Base-by-base conservation (phyloP, 2,888 invertebrate species). In the Coenonympha arcania region DNA sequence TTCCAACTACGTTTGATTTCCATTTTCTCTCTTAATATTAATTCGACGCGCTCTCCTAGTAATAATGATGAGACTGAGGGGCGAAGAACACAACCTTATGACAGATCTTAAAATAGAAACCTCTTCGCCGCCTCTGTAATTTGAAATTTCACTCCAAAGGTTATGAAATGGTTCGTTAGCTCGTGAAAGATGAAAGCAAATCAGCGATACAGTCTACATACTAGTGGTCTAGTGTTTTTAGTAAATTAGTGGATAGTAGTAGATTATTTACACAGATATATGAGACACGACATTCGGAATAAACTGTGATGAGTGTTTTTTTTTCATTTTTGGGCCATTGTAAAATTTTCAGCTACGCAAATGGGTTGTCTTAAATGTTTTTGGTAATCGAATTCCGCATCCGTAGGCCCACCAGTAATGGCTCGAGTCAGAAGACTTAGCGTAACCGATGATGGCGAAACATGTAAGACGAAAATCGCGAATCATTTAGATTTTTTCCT, bases 401-500 rank as follows among this genome's bases (percentile, higher is more conserved):
- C 58, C 71, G 52, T 85, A 87, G 87, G 85, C 62, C 83, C 84
- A 56, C 74, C 87, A 60, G 71, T 89, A 69, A 82, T 88, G 78
- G 76, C 88, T 57, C 83, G 89, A 65, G 87, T 87, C 59, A 82
- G 89, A 69, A 85, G 89, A 75, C 75, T 89, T 66, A 91, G 91
- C 86, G 89, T 92, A 69, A 90, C 90, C 58, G 91, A 92, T 76
- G 91, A 91, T 66, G 91, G 91, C 67, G 91, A 91, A 79, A 89
- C 90, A 89, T 88, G 92, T 92, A 92, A 92, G 92, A 64, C 48
- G 15, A 57, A 57, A 55, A 56, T 59, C 60, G 59, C 53, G 62
- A 58, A 52, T 61, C 57, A 61, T 63, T 59, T 60, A 54, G 50
- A 56, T 54, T 53, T 42, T 44, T 47, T 24, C 19, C 37, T 51